A percentile compares a stretch with the other conserved stretches of the same genome.
phyloP scores from a whole-genome alignment of 2,797 vertebrate species.

The Malacoraja senta region DNA sequence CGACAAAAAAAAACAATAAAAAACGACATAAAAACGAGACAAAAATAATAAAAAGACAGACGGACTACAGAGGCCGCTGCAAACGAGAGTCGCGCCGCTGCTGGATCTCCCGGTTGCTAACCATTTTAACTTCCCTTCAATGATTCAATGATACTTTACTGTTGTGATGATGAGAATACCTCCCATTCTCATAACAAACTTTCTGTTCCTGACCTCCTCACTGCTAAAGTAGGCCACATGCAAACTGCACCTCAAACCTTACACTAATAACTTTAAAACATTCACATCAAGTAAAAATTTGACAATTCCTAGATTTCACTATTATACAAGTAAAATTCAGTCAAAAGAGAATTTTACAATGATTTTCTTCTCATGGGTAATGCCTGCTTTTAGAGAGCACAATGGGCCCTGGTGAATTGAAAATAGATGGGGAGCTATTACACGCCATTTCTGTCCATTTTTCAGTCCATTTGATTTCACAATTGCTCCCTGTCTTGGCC shows the following conservation, averaged over 20 bases:
- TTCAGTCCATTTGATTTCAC: conserved; percentile 5
- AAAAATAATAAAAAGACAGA: too few species aligned
- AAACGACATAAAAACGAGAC: too few species aligned
- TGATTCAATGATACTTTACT: too few species aligned
- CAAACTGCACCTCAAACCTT: neutral
- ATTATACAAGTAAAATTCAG: neutral
- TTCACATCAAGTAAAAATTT: neutral
- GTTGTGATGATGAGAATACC: too few species aligned
- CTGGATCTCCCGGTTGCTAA: too few species aligned
- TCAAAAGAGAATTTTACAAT: neutral
- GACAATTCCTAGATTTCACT: neutral
- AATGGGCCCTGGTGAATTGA: neutral
- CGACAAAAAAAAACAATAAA: too few species aligned
- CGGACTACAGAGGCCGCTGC: too few species aligned
- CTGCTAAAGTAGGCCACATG: too few species aligned
- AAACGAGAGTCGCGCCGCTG: too few species aligned
- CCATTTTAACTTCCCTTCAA: too few species aligned
- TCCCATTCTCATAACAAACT: too few species aligned
- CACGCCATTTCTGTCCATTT: neutral
- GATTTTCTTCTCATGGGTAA: neutral
- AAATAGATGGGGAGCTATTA: neutral
- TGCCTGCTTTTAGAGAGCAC: neutral
- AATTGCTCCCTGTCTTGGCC: neutral
- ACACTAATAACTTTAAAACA: neutral
- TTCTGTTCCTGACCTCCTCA: too few species aligned